Evolutionary conservation across 2,888 invertebrate genomes (phyloP).

Genomic region (Automeris io): DNA sequence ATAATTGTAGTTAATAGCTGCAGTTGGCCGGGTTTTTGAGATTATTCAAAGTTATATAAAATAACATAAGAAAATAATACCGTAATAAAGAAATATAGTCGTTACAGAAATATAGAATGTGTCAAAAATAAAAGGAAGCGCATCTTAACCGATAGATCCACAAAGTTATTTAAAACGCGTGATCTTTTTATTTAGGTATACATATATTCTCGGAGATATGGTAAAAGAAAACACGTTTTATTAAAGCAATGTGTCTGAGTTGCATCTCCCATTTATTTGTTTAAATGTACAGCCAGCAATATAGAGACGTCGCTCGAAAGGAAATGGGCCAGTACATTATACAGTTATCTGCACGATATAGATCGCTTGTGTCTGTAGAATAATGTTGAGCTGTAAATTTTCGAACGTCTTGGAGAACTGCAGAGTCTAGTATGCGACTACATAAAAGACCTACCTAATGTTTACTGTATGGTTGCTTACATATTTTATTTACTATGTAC

Average conservation of each 20-base stretch:
- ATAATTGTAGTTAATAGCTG: too few relatives aligned
- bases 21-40: too few relatives aligned
- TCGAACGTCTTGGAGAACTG: conserved; percentile 15
- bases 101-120: too few relatives aligned
- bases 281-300: conserved; percentile 39
- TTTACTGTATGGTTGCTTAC: conserved; percentile 5
- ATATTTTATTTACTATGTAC: too few relatives aligned
- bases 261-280: conserved; percentile 18
- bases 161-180: neutral
- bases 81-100: too few relatives aligned
- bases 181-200: too few relatives aligned
- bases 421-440: conserved; percentile 3
- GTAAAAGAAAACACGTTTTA: neutral
- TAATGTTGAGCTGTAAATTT: conserved; percentile 26
- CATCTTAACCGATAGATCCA: too few relatives aligned
- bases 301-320: conserved; percentile 36
- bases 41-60: too few relatives aligned
- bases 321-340: conserved; percentile 55
- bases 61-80: too few relatives aligned
- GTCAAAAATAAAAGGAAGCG: too few relatives aligned
- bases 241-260: conserved; percentile 12
- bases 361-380: conserved; percentile 28
- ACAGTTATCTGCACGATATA: conserved; percentile 42
- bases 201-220: too few relatives aligned
- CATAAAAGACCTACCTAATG: conserved; percentile 5